Conservation (phyloP, 30 jellyfish, hydroid and myxozoan species). For the Euphysa ruthae region DNA sequence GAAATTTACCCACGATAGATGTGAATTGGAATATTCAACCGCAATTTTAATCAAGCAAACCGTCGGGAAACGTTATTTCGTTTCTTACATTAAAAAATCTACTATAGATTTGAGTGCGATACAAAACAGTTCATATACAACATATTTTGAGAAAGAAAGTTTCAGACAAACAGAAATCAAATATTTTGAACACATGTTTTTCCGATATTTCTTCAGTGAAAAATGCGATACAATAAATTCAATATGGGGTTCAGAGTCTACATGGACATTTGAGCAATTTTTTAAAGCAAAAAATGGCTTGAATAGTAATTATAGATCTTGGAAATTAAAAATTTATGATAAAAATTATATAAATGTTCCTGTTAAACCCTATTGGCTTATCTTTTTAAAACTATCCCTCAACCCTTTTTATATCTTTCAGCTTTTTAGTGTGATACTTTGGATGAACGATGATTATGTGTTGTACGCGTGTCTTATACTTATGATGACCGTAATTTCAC, state of each 20-base stretch:
- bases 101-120: not conserved
- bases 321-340: not conserved
- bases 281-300: conserved; percentile 8
- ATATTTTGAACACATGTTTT: conserved; percentile 25
- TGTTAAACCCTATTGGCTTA: not conserved
- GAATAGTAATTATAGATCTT: not conserved
- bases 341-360: conserved; percentile 24
- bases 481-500: conserved; percentile 8
- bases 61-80: not conserved
- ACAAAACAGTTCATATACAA: not conserved
- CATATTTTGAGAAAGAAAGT: not conserved
- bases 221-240: not conserved
- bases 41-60: not conserved
- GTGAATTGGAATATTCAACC: conserved; percentile 14
- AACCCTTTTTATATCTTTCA: conserved; percentile 36
- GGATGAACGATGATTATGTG: conserved; percentile 19
- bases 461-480: conserved; percentile 20
- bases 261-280: not conserved
- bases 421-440: conserved; percentile 20
- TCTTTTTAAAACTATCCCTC: not conserved
- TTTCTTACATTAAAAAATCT: not conserved
- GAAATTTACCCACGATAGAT: conserved; percentile 4
- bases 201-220: conserved; percentile 11
- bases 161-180: not conserved
- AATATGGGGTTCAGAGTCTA: conserved; percentile 8